Evolutionary conservation across 2,888 invertebrate genomes (phyloP).

Genomic region (Andrena marginata): DNA sequence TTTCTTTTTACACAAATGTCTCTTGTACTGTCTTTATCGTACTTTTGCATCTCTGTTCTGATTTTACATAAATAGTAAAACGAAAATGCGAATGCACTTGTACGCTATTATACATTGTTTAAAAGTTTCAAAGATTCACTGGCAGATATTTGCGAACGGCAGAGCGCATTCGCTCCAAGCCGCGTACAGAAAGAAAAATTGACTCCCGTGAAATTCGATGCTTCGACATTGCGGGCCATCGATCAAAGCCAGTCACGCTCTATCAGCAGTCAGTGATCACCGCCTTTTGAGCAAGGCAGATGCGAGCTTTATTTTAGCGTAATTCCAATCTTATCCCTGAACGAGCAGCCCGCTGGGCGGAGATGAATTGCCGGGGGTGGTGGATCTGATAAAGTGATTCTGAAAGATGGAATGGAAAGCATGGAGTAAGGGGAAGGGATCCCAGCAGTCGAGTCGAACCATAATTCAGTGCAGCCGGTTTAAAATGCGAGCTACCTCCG

Average conservation of each 20-base stretch:
- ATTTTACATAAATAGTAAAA: no score
- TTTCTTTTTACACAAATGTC: no score
- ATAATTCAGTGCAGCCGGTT: conserved; percentile 77
- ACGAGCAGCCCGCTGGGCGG: conserved; percentile 53
- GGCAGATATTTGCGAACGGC: background rate
- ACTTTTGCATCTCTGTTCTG: no score
- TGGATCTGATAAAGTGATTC: conserved; percentile 49
- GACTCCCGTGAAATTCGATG: conserved; percentile 12
- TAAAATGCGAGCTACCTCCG: conserved; percentile 70
- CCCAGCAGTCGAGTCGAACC: conserved; percentile 65
- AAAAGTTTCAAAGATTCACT: background rate
- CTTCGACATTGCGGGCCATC: conserved; percentile 43
- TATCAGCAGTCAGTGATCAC: background rate
- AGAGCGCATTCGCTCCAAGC: no score
- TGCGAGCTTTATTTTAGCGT: conserved; percentile 52
- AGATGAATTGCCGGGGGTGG: conserved; percentile 40
- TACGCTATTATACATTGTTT: background rate
- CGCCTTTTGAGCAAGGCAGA: no score
- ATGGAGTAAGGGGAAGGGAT: conserved; percentile 41
- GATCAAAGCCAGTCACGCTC: conserved; percentile 58
- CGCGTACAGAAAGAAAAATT: conserved; percentile 9
- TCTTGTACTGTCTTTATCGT: no score
- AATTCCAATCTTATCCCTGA: conserved; percentile 80
- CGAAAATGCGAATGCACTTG: no score
- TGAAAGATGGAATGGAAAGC: conserved; percentile 30